Evolutionary conservation across 2,113 vertebrate genomes (phyloP), one percentile per base, ranked within the genome.

Genomic region (Spermophilus dauricus): DNA sequence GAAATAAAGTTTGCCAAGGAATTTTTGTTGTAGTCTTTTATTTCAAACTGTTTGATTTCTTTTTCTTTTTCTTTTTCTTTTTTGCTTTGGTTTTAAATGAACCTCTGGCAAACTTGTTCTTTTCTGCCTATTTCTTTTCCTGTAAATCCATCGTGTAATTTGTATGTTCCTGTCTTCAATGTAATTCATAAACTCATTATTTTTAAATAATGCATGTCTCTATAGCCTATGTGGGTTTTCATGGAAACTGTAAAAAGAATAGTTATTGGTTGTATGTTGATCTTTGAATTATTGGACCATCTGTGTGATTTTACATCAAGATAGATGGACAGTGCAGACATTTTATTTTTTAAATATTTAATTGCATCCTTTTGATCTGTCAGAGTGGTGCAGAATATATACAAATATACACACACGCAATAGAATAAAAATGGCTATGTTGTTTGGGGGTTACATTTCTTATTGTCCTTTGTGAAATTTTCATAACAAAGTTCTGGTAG

Each of bases 1-100:
- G 34, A 97, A 91, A 80, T 89, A 53, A 91, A 92, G 48, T 91
- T 91, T 96, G 89, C 67, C 92, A 94, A 83, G 75, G 75, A 80
- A 78, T 65, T 95, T 97, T 73, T 94, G 53, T 53, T 80, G 34
- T 32, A 67, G 37, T 92, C 81, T 97, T 96, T 97, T 86, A 85
- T 91, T 89, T 93, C 65, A 56, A 86, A n/a, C 70, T 91, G 48
- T 58, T 42, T 93, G 14, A 30, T 90, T 89, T 9, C 77, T 86
- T 95, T 89, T 9, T 7, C 82, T 86, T 95, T 63, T n/a, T n/a
- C n/a, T n/a, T n/a, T n/a, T n/a, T n/a, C n/a, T n/a, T 63, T 13
- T n/a, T 5, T 8, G 1, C 56, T 70, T 96, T 8, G 20, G 8
- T 92, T 96, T 96, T 81, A 75, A 95, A 89, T 88, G 93, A 72